Conservation (phyloP, 2,888 invertebrate genomes). For the Spisula subtruncata region DNA sequence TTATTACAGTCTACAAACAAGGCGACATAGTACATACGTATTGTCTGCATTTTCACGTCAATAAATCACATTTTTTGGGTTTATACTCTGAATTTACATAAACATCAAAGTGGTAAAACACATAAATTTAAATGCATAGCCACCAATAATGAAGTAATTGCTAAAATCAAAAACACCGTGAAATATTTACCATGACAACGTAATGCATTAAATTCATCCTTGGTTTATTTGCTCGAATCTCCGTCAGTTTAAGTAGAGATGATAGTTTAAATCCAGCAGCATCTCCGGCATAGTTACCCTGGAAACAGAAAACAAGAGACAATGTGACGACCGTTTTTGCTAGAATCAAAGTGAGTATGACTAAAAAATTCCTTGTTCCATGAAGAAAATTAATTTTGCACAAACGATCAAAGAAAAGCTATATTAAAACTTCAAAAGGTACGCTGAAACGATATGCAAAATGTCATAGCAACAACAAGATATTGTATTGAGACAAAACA, state of each 20-base stretch:
- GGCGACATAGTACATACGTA: not conserved
- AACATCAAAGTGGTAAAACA: slow-evolving; percentile 28
- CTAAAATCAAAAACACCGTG: not conserved
- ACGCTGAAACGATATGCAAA: too few relatives aligned
- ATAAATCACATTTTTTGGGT: slow-evolving; percentile 5
- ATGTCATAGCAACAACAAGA: too few relatives aligned
- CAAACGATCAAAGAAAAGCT: not conserved
- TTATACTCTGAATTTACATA: not conserved
- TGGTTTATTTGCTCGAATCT: slow-evolving; percentile 89
- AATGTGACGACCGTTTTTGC: not conserved
- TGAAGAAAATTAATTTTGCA: not conserved
- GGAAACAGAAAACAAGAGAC: slow-evolving; percentile 53
- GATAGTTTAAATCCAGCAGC: slow-evolving; percentile 89
- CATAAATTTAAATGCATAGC: not conserved
- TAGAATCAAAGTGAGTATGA: not conserved
- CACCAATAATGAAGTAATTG: not conserved
- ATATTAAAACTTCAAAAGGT: too few relatives aligned
- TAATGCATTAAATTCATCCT: slow-evolving; percentile 89
- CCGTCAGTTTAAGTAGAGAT: slow-evolving; percentile 88
- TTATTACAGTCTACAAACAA: not conserved
- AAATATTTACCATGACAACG: slow-evolving; percentile 82
- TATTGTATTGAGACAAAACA: too few relatives aligned
- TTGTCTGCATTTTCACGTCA: slow-evolving; percentile 26
- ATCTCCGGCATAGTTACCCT: slow-evolving; percentile 89
- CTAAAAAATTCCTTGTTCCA: not conserved